Conservation (phyloP, 92 coral and sea anemone species). For the Montipora capitata region DNA sequence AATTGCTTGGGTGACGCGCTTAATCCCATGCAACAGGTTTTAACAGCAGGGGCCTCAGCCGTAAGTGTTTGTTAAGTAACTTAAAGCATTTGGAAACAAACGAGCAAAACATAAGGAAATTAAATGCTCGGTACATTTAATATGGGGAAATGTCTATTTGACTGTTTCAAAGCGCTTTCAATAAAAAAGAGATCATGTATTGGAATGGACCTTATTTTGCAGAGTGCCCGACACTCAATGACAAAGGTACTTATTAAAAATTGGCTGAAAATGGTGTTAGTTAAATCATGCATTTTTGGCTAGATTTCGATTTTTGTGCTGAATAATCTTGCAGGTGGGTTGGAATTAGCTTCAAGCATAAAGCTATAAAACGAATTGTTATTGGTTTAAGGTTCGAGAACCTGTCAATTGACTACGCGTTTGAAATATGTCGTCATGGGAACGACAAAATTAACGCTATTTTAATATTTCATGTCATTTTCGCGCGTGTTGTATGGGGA, state of each 20-base stretch:
- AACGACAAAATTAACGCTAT: conserved; percentile 39
- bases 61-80: background rate
- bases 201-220: background rate
- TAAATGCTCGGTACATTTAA: background rate
- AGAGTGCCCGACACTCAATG: background rate
- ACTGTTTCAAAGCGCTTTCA: background rate
- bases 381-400: conserved; percentile 25
- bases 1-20: background rate
- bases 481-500: conserved; percentile 32
- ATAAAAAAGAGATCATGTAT: background rate
- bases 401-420: conserved; percentile 15
- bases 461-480: conserved; percentile 42
- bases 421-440: conserved; percentile 4
- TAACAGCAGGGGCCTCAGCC: background rate
- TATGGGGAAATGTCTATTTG: background rate
- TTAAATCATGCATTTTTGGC: conserved; percentile 6
- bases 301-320: conserved; percentile 11
- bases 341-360: background rate
- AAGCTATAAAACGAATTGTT: conserved; percentile 2
- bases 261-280: conserved; percentile 5
- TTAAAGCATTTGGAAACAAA: background rate
- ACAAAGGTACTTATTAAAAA: background rate
- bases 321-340: conserved; percentile 28
- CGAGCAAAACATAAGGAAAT: background rate
- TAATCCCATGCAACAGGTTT: conserved; percentile 24